Evolutionary conservation across 2,888 invertebrate species (phyloP).

Genomic region (Liopterus haemorrhoidalis): DNA sequence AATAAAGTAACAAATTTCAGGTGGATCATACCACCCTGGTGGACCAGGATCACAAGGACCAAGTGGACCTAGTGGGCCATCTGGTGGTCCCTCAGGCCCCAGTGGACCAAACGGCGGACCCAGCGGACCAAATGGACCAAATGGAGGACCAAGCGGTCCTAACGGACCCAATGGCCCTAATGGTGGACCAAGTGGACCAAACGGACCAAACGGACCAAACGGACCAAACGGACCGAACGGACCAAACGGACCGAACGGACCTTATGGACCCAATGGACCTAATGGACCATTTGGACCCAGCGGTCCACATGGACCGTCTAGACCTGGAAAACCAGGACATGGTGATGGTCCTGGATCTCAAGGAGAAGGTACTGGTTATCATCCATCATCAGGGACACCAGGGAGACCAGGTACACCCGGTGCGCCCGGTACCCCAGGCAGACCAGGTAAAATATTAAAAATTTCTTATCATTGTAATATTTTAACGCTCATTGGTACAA

Average conservation of each 20-base stretch:
- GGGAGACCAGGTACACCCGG: conserved; percentile 35
- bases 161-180: conserved; percentile 35
- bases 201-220: conserved; percentile 47
- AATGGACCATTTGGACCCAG: conserved; percentile 33
- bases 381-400: conserved; percentile 26
- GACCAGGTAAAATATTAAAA: conserved; percentile 20
- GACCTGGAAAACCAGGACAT: conserved; percentile 32
- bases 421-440: conserved; percentile 22
- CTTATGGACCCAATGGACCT: conserved; percentile 33
- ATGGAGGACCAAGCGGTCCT: conserved; percentile 40
- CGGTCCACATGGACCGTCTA: conserved; percentile 33
- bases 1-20: no score
- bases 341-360: conserved; percentile 30
- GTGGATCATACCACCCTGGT: conserved; percentile 10
- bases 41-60: conserved; percentile 14
- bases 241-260: conserved; percentile 41
- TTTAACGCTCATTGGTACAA: neutral
- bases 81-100: conserved; percentile 28
- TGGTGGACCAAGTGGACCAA: conserved; percentile 33
- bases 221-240: conserved; percentile 50
- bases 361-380: conserved; percentile 37
- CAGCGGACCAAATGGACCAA: conserved; percentile 29
- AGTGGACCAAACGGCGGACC: conserved; percentile 33
- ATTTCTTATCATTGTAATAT: neutral
- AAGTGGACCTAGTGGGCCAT: conserved; percentile 10